Percentiles rank a stretch among this genome's conserved stretches.
These are phyloP conservation scores for Solenopsis invicta DNA, from an alignment of 1,140 invertebrate species.

Conservation along the genomic window DNA sequence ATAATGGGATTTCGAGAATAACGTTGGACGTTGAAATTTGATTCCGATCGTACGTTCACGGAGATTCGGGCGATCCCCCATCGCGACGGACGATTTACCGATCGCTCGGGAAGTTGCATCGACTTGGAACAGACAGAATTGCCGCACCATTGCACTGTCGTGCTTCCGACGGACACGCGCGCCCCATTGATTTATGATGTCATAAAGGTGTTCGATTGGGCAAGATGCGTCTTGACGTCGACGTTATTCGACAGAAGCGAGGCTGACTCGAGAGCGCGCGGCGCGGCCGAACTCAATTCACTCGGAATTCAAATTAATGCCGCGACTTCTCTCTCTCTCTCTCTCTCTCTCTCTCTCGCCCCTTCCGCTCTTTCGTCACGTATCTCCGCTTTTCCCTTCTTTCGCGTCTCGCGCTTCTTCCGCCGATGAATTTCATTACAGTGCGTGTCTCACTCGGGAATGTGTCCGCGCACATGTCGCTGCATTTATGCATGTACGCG, in stretches of 20 bases:
- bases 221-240: slow-evolving; percentile 56
- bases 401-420: slow-evolving; percentile 42
- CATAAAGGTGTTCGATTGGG: slow-evolving; percentile 65
- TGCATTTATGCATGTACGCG: slow-evolving; percentile 53
- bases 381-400: slow-evolving; percentile 43
- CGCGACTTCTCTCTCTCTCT: background rate
- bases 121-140: slow-evolving; percentile 20
- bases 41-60: background rate
- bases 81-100: slow-evolving; percentile 13
- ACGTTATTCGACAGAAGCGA: slow-evolving; percentile 74
- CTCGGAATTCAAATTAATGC: slow-evolving; percentile 81
- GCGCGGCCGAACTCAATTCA: slow-evolving; percentile 78
- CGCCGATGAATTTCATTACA: slow-evolving; percentile 60
- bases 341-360: too few relatives aligned
- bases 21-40: background rate
- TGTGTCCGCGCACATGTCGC: slow-evolving; percentile 48
- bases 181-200: slow-evolving; percentile 43
- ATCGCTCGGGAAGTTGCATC: background rate
- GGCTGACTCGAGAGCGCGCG: slow-evolving; percentile 67
- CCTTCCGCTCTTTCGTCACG: slow-evolving; percentile 57
- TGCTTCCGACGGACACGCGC: slow-evolving; percentile 25
- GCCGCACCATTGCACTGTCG: slow-evolving; percentile 35
- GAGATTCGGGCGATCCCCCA: background rate
- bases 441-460: slow-evolving; percentile 66
- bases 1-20: background rate